Evolutionary conservation across 2,113 vertebrate genomes (phyloP).

Genomic region (Amphilophus citrinellus): DNA sequence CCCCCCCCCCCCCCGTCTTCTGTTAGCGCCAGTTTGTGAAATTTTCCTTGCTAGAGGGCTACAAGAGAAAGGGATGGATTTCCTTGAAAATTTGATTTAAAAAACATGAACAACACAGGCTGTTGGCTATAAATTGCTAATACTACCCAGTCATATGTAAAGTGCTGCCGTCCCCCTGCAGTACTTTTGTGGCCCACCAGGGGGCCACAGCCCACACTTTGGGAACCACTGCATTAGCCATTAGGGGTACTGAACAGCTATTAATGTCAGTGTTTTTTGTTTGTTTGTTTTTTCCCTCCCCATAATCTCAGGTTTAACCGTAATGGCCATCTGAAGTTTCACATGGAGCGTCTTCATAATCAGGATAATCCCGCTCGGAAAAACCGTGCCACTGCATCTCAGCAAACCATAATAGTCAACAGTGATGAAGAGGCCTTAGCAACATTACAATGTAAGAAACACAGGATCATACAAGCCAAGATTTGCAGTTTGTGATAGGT

Average conservation of each 20-base stretch:
- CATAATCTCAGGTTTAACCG: constrained; percentile 89
- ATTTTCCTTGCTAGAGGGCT: too few species aligned
- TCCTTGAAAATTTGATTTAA: too few species aligned
- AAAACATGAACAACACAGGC: too few species aligned
- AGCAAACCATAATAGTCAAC: constrained; percentile 92
- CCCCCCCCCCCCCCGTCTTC: too few species aligned
- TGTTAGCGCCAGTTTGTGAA: too few species aligned
- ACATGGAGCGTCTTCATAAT: constrained; percentile 94
- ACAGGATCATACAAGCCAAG: not conserved
- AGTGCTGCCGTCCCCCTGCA: too few species aligned
- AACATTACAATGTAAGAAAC: constrained; percentile 84
- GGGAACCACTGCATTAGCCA: not conserved
- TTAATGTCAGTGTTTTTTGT: too few species aligned
- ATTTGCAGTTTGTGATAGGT: not conserved
- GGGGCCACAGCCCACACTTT: too few species aligned
- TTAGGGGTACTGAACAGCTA: not conserved
- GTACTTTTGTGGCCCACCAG: too few species aligned
- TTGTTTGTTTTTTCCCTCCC: not conserved
- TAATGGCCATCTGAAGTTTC: constrained; percentile 97
- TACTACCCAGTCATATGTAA: too few species aligned
- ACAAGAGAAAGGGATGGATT: too few species aligned
- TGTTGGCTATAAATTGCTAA: too few species aligned
- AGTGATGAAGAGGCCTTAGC: constrained; percentile 91
- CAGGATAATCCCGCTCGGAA: constrained; percentile 82
- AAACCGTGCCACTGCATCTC: constrained; percentile 57